Conservation (phyloP, 2,888 invertebrate species). For the Rhamphomyia laevipes region DNA sequence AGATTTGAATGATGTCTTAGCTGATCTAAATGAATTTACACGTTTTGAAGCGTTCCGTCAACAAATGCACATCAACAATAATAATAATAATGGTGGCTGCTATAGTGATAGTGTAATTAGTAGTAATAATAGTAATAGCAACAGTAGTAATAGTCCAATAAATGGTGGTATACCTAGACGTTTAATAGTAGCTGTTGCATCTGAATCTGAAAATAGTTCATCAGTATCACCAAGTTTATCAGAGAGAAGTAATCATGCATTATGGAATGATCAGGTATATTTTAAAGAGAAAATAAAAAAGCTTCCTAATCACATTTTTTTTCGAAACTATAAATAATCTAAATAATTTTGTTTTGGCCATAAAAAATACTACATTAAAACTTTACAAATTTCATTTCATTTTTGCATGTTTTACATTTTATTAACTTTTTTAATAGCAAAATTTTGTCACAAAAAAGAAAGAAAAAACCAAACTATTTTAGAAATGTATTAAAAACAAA, state of each 20-base stretch:
- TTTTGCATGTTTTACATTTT: too few species aligned
- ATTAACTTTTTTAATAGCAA: too few species aligned
- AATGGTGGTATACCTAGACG: constrained; percentile 12
- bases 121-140: constrained; percentile 18
- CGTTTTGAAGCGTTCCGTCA: constrained; percentile 15
- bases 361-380: too few species aligned
- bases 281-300: background rate
- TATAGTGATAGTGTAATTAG: constrained; percentile 13
- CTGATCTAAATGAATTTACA: constrained; percentile 19
- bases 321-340: too few species aligned
- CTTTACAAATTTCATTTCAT: too few species aligned
- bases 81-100: background rate
- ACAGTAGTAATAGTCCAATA: constrained; percentile 9
- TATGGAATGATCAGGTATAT: constrained; percentile 23
- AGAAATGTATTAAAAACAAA: too few species aligned
- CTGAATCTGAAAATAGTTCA: constrained; percentile 21
- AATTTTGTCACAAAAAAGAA: too few species aligned
- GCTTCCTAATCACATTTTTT: too few species aligned
- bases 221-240: constrained; percentile 22
- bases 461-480: too few species aligned
- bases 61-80: background rate
- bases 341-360: too few species aligned
- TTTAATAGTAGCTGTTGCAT: constrained; percentile 15
- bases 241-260: constrained; percentile 20
- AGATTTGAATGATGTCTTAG: constrained; percentile 19